Percentiles rank a stretch among this genome's conserved stretches.
These are phyloP conservation scores for Pterobdella sp. DNA, from an alignment of 2,888 invertebrate species.

Conservation along the genomic window DNA sequence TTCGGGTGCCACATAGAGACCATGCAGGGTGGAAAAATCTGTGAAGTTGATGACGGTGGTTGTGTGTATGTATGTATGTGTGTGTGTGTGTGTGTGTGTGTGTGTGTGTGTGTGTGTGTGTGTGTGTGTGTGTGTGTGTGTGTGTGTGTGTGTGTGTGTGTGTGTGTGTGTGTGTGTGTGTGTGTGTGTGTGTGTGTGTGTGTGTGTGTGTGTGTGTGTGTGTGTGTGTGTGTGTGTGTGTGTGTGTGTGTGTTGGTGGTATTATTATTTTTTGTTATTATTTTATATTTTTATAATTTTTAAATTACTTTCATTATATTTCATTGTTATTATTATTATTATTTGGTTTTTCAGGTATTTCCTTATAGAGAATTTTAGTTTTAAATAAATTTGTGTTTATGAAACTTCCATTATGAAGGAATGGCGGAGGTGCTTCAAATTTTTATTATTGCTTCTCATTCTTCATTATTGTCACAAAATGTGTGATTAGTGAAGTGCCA, in stretches of 20 bases:
- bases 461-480: no score
- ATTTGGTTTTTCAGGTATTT: neutral
- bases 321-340: neutral
- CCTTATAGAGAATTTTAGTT: no score
- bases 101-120: neutral
- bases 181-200: constrained; percentile 23
- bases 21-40: no score
- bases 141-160: neutral
- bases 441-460: no score
- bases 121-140: neutral
- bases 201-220: constrained; percentile 24
- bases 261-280: neutral
- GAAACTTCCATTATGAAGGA: no score
- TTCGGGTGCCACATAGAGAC: no score
- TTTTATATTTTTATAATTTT: neutral
- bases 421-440: no score
- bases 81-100: constrained; percentile 7
- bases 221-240: constrained; percentile 20
- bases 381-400: no score
- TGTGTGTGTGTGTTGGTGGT: constrained; percentile 13
- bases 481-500: no score
- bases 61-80: neutral
- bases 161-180: constrained; percentile 19
- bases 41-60: neutral
- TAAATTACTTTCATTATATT: neutral